Evolutionary conservation across 2,113 vertebrate genomes (phyloP).

Genomic region (Podarcis raffonei): DNA sequence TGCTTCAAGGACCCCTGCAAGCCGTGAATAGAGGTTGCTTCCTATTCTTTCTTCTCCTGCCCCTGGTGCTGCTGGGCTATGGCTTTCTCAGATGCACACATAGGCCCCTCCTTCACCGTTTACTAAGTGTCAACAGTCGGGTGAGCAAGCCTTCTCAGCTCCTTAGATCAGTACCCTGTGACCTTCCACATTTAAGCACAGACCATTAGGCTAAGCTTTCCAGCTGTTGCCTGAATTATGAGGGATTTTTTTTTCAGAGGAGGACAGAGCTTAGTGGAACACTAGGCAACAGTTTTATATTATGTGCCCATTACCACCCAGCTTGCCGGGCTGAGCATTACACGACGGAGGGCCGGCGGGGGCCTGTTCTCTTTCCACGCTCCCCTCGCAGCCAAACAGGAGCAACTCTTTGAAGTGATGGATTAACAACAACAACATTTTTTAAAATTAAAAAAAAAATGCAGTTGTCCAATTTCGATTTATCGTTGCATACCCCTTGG

Average conservation of each 20-base stretch:
- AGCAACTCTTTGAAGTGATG: slow-evolving; percentile 40
- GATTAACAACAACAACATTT: neutral
- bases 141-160: slow-evolving; percentile 77
- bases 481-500: neutral
- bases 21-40: slow-evolving; percentile 81
- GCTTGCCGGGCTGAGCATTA: slow-evolving; percentile 57
- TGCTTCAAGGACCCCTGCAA: slow-evolving; percentile 79
- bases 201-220: slow-evolving; percentile 85
- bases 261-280: slow-evolving; percentile 74
- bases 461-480: neutral
- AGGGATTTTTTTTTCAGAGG: slow-evolving; percentile 59
- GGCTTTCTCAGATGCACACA: slow-evolving; percentile 77
- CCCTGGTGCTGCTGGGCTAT: slow-evolving; percentile 54
- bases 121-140: slow-evolving; percentile 85
- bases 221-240: slow-evolving; percentile 85
- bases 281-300: slow-evolving; percentile 78
- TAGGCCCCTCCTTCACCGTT: slow-evolving; percentile 80
- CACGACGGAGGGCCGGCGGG: neutral
- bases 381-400: slow-evolving; percentile 27
- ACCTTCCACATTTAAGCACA: slow-evolving; percentile 82
- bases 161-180: slow-evolving; percentile 89
- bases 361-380: neutral
- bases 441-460: neutral
- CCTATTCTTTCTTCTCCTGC: slow-evolving; percentile 70
- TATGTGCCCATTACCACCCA: slow-evolving; percentile 73